These are phyloP conservation scores for Unio delphinus DNA, from an alignment of 2,888 invertebrate genomes.

Conservation along the genomic window DNA sequence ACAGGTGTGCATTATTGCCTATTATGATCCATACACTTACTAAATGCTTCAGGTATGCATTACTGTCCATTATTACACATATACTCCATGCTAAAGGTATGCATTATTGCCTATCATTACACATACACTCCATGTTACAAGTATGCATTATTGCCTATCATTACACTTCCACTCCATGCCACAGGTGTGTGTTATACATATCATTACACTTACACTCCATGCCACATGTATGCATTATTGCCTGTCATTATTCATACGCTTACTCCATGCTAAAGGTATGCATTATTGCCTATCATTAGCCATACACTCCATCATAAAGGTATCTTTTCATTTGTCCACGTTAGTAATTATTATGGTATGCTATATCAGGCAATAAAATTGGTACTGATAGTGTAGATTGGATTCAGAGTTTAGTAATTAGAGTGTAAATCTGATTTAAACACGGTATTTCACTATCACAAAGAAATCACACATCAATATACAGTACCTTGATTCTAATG, in stretches of 20 bases:
- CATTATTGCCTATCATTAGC: conserved; percentile 85
- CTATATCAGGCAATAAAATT: no score
- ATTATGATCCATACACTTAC: conserved; percentile 74
- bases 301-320: conserved; percentile 73
- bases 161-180: not conserved
- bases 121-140: conserved; percentile 85
- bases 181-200: conserved; percentile 74
- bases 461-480: no score
- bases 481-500: no score
- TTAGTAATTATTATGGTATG: no score
- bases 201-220: conserved; percentile 85
- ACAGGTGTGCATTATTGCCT: no score
- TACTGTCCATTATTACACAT: not conserved
- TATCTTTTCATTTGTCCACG: not conserved
- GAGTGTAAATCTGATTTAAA: no score
- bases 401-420: no score
- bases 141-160: no score
- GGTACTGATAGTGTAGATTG: no score
- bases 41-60: conserved; percentile 78
- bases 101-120: conserved; percentile 83
- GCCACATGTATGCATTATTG: conserved; percentile 77
- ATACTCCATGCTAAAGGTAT: not conserved
- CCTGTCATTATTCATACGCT: not conserved
- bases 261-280: not conserved
- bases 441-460: no score